These are phyloP conservation scores for Lapara coniferarum DNA, from an alignment of 2,888 invertebrate genomes.

Conservation along the genomic window DNA sequence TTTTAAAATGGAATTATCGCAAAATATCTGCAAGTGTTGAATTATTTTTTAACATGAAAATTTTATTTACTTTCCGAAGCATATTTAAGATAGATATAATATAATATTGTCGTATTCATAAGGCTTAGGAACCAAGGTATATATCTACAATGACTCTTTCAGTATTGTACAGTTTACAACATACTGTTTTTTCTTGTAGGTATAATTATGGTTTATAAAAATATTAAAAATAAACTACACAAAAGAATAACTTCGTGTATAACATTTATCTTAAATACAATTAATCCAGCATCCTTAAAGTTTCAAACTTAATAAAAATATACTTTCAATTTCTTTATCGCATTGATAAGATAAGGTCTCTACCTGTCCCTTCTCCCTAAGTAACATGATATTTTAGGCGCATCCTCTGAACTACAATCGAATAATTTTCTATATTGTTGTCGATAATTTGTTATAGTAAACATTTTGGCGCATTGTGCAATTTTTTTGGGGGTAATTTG, in stretches of 20 bases:
- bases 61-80: too few relatives aligned
- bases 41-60: too few relatives aligned
- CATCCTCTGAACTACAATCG: neutral
- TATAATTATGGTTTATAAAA: too few relatives aligned
- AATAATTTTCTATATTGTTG: slow-evolving; percentile 50
- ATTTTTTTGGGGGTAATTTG: slow-evolving; percentile 46
- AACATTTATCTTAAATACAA: neutral
- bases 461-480: slow-evolving; percentile 67
- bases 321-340: slow-evolving; percentile 6
- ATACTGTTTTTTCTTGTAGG: too few relatives aligned
- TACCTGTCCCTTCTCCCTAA: slow-evolving; percentile 9
- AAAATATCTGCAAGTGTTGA: too few relatives aligned
- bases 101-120: too few relatives aligned
- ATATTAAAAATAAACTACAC: neutral
- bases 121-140: too few relatives aligned
- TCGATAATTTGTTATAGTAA: slow-evolving; percentile 78
- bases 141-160: too few relatives aligned
- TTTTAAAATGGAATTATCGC: too few relatives aligned
- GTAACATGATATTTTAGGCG: slow-evolving; percentile 4
- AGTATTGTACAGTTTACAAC: too few relatives aligned
- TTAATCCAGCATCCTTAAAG: neutral
- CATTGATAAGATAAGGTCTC: neutral
- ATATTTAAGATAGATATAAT: too few relatives aligned
- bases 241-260: neutral
- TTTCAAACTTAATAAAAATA: neutral